These are phyloP conservation scores for Hyppa rectilinea DNA, from an alignment of 2,888 invertebrate genomes.

Conservation along the genomic window DNA sequence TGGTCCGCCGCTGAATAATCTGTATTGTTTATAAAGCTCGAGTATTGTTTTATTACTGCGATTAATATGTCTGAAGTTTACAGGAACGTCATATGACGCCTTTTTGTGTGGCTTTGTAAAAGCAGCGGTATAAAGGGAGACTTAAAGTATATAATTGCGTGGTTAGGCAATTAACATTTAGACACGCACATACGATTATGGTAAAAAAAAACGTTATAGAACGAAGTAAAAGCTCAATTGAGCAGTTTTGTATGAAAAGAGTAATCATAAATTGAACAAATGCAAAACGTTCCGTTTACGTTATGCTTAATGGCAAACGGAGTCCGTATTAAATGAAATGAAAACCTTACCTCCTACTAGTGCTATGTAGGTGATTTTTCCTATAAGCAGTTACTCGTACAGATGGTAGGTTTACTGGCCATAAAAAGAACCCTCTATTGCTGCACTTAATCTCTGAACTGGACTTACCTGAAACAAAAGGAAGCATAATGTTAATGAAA, in stretches of 20 bases:
- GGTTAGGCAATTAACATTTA: constrained; percentile 16
- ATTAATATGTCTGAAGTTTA: constrained; percentile 67
- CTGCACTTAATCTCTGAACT: constrained; percentile 51
- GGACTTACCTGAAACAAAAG: constrained; percentile 75
- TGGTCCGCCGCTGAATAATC: constrained; percentile 81
- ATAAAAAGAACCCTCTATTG: constrained; percentile 37
- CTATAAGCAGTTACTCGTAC: neutral
- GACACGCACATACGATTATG: constrained; percentile 22
- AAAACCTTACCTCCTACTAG: constrained; percentile 6
- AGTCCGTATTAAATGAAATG: neutral
- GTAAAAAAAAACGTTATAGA: neutral
- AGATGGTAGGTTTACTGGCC: constrained; percentile 3
- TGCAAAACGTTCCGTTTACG: neutral
- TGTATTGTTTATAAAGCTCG: constrained; percentile 79
- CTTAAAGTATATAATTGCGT: constrained; percentile 21
- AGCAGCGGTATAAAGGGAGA: constrained; percentile 9
- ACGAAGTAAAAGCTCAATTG: neutral
- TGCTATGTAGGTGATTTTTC: neutral
- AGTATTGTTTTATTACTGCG: constrained; percentile 72
- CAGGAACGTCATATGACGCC: constrained; percentile 47
- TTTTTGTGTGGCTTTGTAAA: constrained; percentile 41
- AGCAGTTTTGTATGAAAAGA: neutral
- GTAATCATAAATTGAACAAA: neutral
- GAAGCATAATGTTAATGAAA: constrained; percentile 67
- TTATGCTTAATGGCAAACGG: neutral